A percentile compares a stretch with the other conserved stretches of the same genome.
Conservation (phyloP, 2,888 invertebrate genomes). For the Drymonia ruficornis region DNA sequence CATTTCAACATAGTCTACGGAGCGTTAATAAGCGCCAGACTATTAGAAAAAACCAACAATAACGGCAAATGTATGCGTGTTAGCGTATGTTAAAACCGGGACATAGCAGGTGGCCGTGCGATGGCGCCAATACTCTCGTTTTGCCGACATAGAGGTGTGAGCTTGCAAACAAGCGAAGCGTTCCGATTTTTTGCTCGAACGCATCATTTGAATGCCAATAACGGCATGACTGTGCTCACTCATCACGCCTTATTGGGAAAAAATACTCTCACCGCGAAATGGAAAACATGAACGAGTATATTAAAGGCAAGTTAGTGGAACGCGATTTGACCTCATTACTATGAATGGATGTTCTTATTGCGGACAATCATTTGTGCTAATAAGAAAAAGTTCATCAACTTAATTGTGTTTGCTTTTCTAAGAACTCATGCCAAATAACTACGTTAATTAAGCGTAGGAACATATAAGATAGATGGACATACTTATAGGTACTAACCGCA, state of each 20-base stretch:
- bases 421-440: slow-evolving; percentile 24
- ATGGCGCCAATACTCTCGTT: slow-evolving; percentile 66
- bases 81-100: slow-evolving; percentile 48
- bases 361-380: slow-evolving; percentile 47
- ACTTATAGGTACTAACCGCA: too few relatives aligned
- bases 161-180: slow-evolving; percentile 58
- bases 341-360: slow-evolving; percentile 44
- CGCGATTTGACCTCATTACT: slow-evolving; percentile 62
- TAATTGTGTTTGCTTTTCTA: slow-evolving; percentile 31
- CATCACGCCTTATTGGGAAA: slow-evolving; percentile 65
- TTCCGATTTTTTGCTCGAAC: slow-evolving; percentile 66
- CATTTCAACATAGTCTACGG: slow-evolving; percentile 41
- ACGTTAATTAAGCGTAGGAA: background rate
- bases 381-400: slow-evolving; percentile 42
- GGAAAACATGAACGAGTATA: slow-evolving; percentile 62
- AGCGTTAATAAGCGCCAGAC: slow-evolving; percentile 48
- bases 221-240: slow-evolving; percentile 63
- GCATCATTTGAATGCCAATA: slow-evolving; percentile 74
- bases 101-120: slow-evolving; percentile 60
- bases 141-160: slow-evolving; percentile 61
- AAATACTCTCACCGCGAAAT: slow-evolving; percentile 70
- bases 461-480: background rate
- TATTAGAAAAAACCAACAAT: slow-evolving; percentile 56
- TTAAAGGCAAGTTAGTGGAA: slow-evolving; percentile 57
- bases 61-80: slow-evolving; percentile 59